Evolutionary conservation across 2,797 vertebrate genomes (phyloP), one percentile per base, ranked within the genome.

Genomic region (Prionace glauca): DNA sequence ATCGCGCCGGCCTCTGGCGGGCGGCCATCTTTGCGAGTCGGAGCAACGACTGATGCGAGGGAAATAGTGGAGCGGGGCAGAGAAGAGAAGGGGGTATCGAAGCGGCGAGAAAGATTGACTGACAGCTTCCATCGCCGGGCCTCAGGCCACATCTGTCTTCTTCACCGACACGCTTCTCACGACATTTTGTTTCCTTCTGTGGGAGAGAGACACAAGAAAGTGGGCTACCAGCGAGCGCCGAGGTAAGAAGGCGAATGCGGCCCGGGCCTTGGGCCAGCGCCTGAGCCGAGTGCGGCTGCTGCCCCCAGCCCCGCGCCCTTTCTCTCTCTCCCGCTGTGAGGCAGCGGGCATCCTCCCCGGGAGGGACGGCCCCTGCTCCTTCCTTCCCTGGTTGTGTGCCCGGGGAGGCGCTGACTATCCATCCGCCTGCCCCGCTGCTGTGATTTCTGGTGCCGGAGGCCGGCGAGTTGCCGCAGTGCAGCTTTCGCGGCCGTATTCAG

Each of bases 381-480:
- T 26, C 69, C 18, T 24, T 50, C 69, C 18, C 22, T 24, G 24
- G 0, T 56, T 56, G 22, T 24, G 20, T 22, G 69, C 71, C 26
- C 71, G 71, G 26, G 3, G 3, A 7, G 1, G 45, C 1, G 71
- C 16, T 72, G 26, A 72, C 71, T 5, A 72, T 72, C 24, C 71
- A 56, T 56, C 62, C 12, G 62, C 10, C 62, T 10, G 62, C 12
- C 62, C 62, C 62, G 7, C 29, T 14, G 74, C 14, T 2, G 67
- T 94, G 45, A 36, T 94, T 71, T 45, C 56, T 29, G 26, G 67
- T 26, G 91, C 65, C 65, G 5, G n/a, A n/a, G 36, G 16, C 93
- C 5, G 69, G 41, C 12, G 45, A 11, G 93, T 60, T 95, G 93
- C 74, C 93, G 93, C 93, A 95, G 71, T 95, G 93, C 93, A 95